These are phyloP conservation scores for Pyrgilauda ruficollis DNA, from an alignment of 2,113 vertebrate species.

Conservation along the genomic window DNA sequence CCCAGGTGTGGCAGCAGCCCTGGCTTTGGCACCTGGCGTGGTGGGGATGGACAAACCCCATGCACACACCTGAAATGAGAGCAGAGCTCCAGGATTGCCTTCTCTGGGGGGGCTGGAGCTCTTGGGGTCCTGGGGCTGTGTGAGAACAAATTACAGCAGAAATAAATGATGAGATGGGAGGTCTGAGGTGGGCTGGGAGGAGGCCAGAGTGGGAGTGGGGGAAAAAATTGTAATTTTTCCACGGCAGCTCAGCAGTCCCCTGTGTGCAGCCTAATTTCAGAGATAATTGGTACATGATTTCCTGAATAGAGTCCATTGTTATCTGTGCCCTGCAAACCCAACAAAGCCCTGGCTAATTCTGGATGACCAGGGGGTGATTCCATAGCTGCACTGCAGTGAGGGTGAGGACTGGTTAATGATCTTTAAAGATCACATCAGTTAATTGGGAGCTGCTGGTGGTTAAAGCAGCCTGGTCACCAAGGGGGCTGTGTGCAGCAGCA, in stretches of 20 bases:
- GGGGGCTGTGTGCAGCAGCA: neutral
- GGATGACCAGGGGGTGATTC: neutral
- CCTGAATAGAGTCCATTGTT: constrained; percentile 5
- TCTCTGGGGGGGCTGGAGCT: neutral
- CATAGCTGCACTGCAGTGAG: neutral
- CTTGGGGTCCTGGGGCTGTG: neutral
- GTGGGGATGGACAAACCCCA: too few relatives aligned
- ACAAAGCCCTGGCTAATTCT: neutral
- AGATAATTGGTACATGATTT: neutral
- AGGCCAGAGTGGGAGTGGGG: neutral
- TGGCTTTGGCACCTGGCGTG: neutral
- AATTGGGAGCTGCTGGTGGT: neutral
- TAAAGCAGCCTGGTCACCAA: neutral
- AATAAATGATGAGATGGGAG: neutral
- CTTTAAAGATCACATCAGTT: neutral
- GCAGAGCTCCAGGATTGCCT: neutral
- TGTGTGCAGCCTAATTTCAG: neutral
- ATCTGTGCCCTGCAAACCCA: neutral
- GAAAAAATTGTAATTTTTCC: neutral
- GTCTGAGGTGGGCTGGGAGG: neutral
- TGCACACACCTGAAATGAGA: neutral
- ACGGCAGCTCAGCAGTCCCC: neutral
- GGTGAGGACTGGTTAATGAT: neutral
- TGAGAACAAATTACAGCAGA: neutral
- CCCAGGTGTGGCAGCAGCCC: fast-evolving